Base-by-base conservation (phyloP, 2,113 vertebrate genomes). In the Syrrhaptes paradoxus region DNA sequence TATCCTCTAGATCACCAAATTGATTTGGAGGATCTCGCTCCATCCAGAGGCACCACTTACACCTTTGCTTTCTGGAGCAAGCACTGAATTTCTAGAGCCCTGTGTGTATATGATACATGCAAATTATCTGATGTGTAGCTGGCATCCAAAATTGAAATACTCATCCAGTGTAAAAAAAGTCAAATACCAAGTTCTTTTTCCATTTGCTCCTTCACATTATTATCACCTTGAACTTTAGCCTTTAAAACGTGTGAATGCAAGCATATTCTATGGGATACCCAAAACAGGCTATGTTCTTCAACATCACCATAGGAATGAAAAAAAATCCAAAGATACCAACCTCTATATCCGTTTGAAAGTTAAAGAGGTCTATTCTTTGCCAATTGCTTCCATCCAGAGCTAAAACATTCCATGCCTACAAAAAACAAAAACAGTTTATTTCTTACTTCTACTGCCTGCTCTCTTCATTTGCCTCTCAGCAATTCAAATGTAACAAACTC, bases 301-400 rank as follows among this genome's bases (percentile, higher is more conserved):
- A 58, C 11, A 54, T 73, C 51, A 58, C 16, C 31, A 38, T 4
- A 75, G 32, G 43, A 89, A 81, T 16, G 31, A 67, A 87, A 72
- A 31, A 91, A 54, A 13, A 4, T 10, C 8, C 6, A 38, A 36
- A 54, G 62, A 63, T 58, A 36, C 98, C 98, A 94, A 99, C 99
- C 99, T 99, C 99, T 91, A 99, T 99, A 96, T 99, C 99, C 15
- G 99, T 99, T 84, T 99, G 99, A 88, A 99, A 99, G 98, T 99
- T 99, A 97, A 99, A 99, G 86, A 99, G 98, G 96, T 99, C 99
- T 91, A 99, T 99, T 98, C 99, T 99, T 97, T 99, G 99, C 99
- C 99, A 99, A 96, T 99, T 99, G 97, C 99, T 99, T 97, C 99
- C 99, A 97, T 99, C 99, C 82, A 99, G 97, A 72, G 99, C 99